A percentile compares a stretch with the other conserved stretches of the same genome.
phyloP scores from a whole-genome alignment of 2,888 invertebrate genomes.

The Pecten maximus region DNA sequence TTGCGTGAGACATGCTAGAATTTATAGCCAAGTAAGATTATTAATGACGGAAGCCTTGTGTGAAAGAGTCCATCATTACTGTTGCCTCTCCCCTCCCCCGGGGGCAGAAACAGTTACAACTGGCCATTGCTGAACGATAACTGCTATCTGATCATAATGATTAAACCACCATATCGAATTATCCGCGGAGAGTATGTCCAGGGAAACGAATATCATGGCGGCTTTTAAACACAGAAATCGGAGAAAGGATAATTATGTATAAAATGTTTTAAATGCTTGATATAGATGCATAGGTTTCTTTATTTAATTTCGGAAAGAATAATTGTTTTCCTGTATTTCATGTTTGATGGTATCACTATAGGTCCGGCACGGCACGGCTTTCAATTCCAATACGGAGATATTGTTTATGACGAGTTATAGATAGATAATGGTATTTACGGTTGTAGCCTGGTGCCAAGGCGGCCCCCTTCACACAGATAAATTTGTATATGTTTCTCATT shows the following conservation, averaged over 20 bases:
- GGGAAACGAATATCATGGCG: neutral
- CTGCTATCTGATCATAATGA: neutral
- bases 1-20: neutral
- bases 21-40: neutral
- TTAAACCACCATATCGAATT: neutral
- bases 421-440: neutral
- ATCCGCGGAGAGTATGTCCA: neutral
- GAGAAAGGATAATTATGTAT: slow-evolving; percentile 29
- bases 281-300: slow-evolving; percentile 28
- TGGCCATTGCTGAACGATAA: slow-evolving; percentile 17
- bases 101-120: neutral
- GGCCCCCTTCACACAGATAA: neutral
- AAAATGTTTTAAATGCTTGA: slow-evolving; percentile 11
- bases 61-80: neutral
- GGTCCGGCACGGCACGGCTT: neutral
- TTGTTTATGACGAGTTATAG: neutral
- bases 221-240: neutral
- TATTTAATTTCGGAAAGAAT: neutral
- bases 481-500: neutral
- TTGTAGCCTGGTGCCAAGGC: slow-evolving; percentile 13
- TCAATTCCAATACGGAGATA: neutral
- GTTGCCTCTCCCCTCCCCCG: neutral
- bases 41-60: neutral
- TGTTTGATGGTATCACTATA: neutral
- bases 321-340: neutral